phyloP scores from a whole-genome alignment of 1,140 invertebrate species.

The Brachionus plicatilis region DNA sequence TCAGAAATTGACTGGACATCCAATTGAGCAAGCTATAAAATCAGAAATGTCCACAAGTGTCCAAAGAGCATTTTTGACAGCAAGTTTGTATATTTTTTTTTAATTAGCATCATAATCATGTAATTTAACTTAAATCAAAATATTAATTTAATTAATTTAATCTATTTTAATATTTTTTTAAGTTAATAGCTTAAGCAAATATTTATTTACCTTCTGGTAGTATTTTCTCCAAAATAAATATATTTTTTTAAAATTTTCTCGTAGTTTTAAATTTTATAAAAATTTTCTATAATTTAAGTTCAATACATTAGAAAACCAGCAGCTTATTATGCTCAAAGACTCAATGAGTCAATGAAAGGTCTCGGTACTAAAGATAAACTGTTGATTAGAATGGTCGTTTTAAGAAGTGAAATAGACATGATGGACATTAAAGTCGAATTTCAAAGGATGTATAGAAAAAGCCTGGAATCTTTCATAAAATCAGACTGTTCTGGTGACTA shows the following conservation, averaged over 20 bases:
- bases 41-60: conserved; percentile 26
- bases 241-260: no score
- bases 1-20: conserved; percentile 40
- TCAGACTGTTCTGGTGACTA: conserved; percentile 33
- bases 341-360: conserved; percentile 32
- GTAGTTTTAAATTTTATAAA: no score
- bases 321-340: conserved; percentile 18
- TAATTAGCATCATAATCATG: no score
- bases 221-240: no score
- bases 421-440: conserved; percentile 38
- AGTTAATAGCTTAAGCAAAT: background rate
- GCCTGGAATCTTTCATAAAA: conserved; percentile 25
- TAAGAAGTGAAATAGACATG: conserved; percentile 42
- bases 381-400: conserved; percentile 10
- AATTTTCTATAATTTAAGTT: background rate
- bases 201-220: background rate
- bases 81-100: background rate
- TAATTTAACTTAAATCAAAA: no score
- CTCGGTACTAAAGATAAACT: conserved; percentile 23
- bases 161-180: no score
- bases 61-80: background rate
- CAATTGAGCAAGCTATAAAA: conserved; percentile 6
- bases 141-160: no score
- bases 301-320: background rate
- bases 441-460: conserved; percentile 14